Evolutionary conservation across 2,888 invertebrate species (phyloP), one percentile per base, ranked within the genome.

Genomic region (Pilophorus perplexus): DNA sequence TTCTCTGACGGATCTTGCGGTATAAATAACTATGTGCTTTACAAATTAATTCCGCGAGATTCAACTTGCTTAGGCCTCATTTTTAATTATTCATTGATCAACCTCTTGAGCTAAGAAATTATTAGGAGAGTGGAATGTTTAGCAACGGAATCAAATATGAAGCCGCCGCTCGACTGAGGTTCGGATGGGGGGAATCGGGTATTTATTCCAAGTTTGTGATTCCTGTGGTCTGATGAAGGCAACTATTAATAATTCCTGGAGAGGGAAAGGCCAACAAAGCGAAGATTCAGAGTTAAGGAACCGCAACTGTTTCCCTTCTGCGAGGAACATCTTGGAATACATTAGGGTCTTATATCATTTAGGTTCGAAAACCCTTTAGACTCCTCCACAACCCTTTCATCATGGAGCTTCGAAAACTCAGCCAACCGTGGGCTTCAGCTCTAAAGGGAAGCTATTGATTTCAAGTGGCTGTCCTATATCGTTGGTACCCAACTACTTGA

Each of bases 261-360:
- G 48, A 48, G 46, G 48, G 33, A 48, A 48, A 33, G 16, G 23
- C 52, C 52, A 52, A 52, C 64, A 65, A 65, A 65, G 66, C 44
- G 66, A 46, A 66, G 66, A 66, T 59, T 59, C 48, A 23, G 57
- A 66, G 66, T 57, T 66, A 66, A 66, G 66, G 66, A 66, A 66
- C 66, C 66, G 57, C 66, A 66, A 66, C 66, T 57, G 66, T 57
- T 66, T 37, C 64, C 37, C 52, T 52, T 40, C 57, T 37, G 5
- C 16, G 18, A 23, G 46, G 46, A 66, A 66, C 66, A 57, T 66
- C 66, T 66, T 66, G 52, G 57, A 66, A 66, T 66, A 66, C 66
- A 57, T 66, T 66, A 66, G 46, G 38, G 48, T 42, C 66, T 66
- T 57, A 46, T 66, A 57, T 66, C 66, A 66, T 66, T 66, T 57